Conservation (phyloP, 2,888 invertebrate species). For the Eristalinus aeneus region DNA sequence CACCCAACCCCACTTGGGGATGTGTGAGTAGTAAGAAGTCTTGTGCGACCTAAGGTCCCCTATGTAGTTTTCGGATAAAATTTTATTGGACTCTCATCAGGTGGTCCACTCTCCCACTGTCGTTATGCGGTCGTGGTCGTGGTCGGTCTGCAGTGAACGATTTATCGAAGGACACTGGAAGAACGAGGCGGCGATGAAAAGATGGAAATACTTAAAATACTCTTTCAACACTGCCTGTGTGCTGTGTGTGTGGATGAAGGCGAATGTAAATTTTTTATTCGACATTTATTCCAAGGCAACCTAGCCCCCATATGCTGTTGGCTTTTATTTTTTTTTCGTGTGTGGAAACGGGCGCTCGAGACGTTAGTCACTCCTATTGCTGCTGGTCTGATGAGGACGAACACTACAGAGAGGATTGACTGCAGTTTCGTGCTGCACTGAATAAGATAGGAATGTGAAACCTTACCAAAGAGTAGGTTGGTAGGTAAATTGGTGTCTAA, state of each 20-base stretch:
- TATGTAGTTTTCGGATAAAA: constrained; percentile 61
- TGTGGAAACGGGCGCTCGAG: not conserved
- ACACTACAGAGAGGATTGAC: constrained; percentile 12
- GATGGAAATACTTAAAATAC: constrained; percentile 1
- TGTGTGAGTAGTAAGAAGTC: not conserved
- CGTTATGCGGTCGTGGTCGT: constrained; percentile 44
- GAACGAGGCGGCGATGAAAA: not conserved
- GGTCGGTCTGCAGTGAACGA: constrained; percentile 37
- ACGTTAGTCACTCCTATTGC: constrained; percentile 16
- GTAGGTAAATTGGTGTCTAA: no score
- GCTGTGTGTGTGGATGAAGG: not conserved
- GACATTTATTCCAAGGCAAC: constrained; percentile 47
- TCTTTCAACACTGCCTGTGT: not conserved
- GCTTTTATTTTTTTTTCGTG: constrained; percentile 18
- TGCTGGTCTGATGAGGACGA: not conserved
- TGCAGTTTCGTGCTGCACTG: constrained; percentile 11
- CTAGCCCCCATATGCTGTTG: not conserved
- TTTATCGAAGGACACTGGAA: constrained; percentile 35
- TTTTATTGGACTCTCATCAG: constrained; percentile 68
- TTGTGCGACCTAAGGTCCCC: constrained; percentile 51
- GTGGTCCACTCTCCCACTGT: constrained; percentile 43
- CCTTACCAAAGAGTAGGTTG: no score
- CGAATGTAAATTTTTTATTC: constrained; percentile 59
- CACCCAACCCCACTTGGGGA: not conserved
- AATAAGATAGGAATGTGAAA: not conserved